phyloP scores from a whole-genome alignment of 1,140 invertebrate species.

The Philaenus spumarius region DNA sequence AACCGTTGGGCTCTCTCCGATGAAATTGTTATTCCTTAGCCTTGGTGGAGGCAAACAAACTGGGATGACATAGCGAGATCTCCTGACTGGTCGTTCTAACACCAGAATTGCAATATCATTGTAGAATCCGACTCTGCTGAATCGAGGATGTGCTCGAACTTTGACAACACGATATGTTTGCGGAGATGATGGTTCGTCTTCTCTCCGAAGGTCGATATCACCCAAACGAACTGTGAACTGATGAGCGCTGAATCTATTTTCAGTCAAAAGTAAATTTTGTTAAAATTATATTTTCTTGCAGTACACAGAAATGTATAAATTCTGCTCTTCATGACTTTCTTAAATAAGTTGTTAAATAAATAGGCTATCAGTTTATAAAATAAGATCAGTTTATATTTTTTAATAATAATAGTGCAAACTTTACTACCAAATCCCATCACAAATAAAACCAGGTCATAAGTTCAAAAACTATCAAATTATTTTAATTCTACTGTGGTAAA shows the following conservation, averaged over 20 bases:
- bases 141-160: conserved; percentile 71
- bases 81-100: conserved; percentile 62
- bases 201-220: conserved; percentile 74
- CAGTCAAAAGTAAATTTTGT: conserved; percentile 7
- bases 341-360: no score
- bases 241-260: conserved; percentile 64
- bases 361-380: no score
- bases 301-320: no score
- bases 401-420: no score
- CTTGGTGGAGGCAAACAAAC: conserved; percentile 69
- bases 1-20: conserved; percentile 70
- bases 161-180: conserved; percentile 68
- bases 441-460: no score
- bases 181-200: conserved; percentile 72
- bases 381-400: no score
- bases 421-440: no score
- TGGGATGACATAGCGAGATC: conserved; percentile 78
- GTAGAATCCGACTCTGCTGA: conserved; percentile 79
- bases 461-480: no score
- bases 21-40: conserved; percentile 51
- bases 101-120: conserved; percentile 86
- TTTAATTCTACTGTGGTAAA: no score
- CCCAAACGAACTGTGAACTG: conserved; percentile 86
- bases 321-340: no score
- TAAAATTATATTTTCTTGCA: no score